phyloP scores from a whole-genome alignment of 2,888 invertebrate species.

The Siphlonurus alternatus region DNA sequence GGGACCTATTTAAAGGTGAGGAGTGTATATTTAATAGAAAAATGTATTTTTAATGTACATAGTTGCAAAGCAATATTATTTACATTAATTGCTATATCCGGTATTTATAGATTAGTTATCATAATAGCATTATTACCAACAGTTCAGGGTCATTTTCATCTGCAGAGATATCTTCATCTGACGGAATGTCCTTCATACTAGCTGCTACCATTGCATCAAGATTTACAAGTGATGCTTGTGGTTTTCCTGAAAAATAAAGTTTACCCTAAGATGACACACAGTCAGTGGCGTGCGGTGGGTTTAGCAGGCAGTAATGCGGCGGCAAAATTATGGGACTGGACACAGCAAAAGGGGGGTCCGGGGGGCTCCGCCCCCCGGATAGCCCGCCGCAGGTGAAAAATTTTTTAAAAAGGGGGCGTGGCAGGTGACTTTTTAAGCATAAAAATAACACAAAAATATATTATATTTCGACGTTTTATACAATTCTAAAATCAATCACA shows the following conservation, averaged over 20 bases:
- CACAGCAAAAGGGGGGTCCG: no score
- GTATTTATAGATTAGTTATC: background rate
- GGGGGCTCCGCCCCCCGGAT: no score
- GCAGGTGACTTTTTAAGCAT: no score
- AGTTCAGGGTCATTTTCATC: conserved; percentile 74
- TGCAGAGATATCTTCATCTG: conserved; percentile 53
- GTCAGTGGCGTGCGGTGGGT: no score
- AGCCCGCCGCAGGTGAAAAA: no score
- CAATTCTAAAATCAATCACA: no score
- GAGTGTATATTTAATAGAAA: background rate
- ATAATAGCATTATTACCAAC: conserved; percentile 29
- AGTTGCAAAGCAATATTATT: background rate
- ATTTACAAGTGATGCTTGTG: conserved; percentile 32
- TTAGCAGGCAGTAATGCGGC: no score
- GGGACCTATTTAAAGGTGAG: no score
- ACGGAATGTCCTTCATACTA: conserved; percentile 58
- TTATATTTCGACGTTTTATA: no score
- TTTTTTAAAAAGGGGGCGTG: no score
- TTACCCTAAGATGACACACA: background rate
- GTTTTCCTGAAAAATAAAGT: background rate
- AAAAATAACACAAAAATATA: no score
- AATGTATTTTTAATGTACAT: background rate
- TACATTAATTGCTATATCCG: background rate
- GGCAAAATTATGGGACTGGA: no score
- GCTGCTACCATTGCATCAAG: conserved; percentile 60